Base-by-base conservation (phyloP, 2,888 invertebrate genomes). In the Troglohyphantes excavatus region DNA sequence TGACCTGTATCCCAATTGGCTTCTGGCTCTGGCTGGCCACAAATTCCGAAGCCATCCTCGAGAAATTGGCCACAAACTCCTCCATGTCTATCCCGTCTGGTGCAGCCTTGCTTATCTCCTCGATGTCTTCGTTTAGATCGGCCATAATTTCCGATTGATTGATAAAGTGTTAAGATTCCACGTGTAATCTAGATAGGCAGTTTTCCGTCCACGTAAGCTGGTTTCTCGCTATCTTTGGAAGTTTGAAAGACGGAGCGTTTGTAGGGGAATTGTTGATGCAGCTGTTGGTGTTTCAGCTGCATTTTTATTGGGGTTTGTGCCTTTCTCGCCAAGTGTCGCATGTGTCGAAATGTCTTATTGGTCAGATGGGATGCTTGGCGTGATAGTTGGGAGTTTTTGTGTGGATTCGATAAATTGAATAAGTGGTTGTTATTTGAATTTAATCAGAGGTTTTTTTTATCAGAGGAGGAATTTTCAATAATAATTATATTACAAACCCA, bases 61-160 rank as follows among this genome's bases (percentile, higher is more conserved):
- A 76, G 27, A 89, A 39, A 26, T 76, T 89, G 13, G 33, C 70
- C 17, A 89, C 11, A 6, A 89, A 76, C 61, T 89, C 82, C 39
- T 89, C 88, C 88, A 89, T 89, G 63, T 83, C 17, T 5, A 76
- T 13, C 19, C 70, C 82, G 21, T 82, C 88, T 13, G 88, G 88
- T 29, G 75, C 21, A n/a, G 68, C 27, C 43, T 89, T 76, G 3
- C 19, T 43, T 46, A 82, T 26, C 13, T 82, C 63, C 5, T 82
- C 82, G 2, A 59, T 33, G 6, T 76, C 70, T 26, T 86, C 78
- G 19, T 68, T 61, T 33, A 68, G 59, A 68, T 61, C 67, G 27
- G 27, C 46, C 43, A 61, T 61, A 43, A 43, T 73, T 65, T 61
- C 23, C 33, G 39, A 78, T 23, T 33, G 70, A 61, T 72, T 29